phyloP scores from a whole-genome alignment of 2,113 vertebrate species.

The Todiramphus chloris region DNA sequence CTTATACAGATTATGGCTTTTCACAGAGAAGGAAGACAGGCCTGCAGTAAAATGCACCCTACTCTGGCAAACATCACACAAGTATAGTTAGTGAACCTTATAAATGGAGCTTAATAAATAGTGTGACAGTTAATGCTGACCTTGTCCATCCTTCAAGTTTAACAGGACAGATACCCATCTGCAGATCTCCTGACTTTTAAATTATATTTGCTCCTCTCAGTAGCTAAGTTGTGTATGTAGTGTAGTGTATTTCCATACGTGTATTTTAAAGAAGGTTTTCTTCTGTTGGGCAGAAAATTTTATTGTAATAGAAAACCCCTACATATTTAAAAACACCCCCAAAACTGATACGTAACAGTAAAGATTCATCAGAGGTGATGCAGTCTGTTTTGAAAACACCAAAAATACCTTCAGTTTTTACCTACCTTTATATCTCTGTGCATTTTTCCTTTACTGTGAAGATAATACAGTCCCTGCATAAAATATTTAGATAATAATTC shows the following conservation, averaged over 20 bases:
- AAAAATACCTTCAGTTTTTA: not conserved
- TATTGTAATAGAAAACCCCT: not conserved
- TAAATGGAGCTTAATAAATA: not conserved
- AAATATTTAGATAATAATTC: slow-evolving; percentile 27
- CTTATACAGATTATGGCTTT: not conserved
- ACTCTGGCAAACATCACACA: not conserved
- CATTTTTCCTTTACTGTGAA: slow-evolving; percentile 92
- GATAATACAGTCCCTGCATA: slow-evolving; percentile 84
- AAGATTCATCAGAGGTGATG: not conserved
- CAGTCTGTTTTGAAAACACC: not conserved
- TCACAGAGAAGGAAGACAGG: not conserved
- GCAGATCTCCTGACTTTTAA: too few relatives aligned
- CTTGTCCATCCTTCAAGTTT: not conserved
- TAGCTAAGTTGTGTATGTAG: too few relatives aligned
- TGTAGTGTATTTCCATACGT: not conserved
- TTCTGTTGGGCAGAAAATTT: not conserved
- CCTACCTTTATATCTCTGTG: slow-evolving; percentile 90
- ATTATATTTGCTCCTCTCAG: too few relatives aligned
- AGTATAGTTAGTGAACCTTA: not conserved
- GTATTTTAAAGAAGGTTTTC: not conserved
- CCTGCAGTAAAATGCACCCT: not conserved
- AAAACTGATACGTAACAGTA: not conserved
- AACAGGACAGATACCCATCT: not conserved
- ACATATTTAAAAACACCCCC: not conserved
- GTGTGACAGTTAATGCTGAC: not conserved